Evolutionary conservation across 2,113 vertebrate species (phyloP).

Genomic region (Zootoca vivipara): DNA sequence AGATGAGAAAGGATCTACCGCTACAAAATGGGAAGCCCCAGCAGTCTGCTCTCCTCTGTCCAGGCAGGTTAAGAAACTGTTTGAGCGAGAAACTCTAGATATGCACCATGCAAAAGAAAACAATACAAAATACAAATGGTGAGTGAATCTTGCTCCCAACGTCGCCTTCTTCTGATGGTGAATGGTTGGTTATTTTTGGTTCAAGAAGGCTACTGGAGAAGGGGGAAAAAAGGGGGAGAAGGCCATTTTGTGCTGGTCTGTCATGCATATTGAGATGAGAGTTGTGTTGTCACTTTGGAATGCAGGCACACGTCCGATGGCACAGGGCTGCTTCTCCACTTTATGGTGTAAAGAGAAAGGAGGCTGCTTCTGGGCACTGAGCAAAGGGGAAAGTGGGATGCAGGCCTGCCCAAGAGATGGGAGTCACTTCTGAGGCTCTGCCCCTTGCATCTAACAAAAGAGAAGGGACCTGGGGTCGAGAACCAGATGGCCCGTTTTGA

Average conservation of each 20-base stretch:
- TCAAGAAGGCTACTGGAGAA: constrained; percentile 29
- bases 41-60: background rate
- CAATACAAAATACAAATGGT: fast-evolving
- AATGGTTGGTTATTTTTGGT: background rate
- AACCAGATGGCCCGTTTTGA: background rate
- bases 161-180: background rate
- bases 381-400: background rate
- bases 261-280: background rate
- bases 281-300: fast-evolving
- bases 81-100: background rate
- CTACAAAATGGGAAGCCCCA: background rate
- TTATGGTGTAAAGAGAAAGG: background rate
- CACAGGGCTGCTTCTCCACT: background rate
- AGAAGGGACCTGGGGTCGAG: no score
- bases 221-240: no score
- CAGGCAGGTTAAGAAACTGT: background rate
- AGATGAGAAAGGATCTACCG: background rate
- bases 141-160: background rate
- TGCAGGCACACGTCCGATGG: background rate
- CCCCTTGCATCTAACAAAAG: background rate
- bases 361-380: background rate
- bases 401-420: background rate
- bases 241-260: constrained; percentile 18
- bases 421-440: background rate
- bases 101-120: background rate